Evolutionary conservation across 2,113 vertebrate species (phyloP).

Genomic region (Dicentrarchus labrax): DNA sequence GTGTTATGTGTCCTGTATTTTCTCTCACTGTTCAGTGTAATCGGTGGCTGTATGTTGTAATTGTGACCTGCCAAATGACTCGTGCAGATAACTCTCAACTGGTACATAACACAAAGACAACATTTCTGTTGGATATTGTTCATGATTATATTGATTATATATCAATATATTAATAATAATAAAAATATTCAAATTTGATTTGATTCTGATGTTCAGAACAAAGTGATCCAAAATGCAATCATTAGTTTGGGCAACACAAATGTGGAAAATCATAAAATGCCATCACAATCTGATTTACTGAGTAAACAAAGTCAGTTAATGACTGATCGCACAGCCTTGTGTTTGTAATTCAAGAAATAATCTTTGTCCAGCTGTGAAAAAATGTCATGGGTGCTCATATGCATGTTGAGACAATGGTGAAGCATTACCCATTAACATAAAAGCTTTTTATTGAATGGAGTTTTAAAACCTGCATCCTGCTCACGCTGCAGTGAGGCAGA

Average conservation of each 20-base stretch:
- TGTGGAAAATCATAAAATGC: not conserved
- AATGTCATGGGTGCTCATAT: not conserved
- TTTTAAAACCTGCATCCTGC: slow-evolving; percentile 7
- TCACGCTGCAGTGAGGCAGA: slow-evolving; percentile 1
- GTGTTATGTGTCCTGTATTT: not conserved
- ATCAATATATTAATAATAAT: not conserved
- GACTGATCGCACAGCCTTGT: not conserved
- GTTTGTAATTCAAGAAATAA: not conserved
- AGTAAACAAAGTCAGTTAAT: not conserved
- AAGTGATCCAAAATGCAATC: not conserved
- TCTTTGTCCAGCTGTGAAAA: not conserved
- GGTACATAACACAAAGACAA: not conserved
- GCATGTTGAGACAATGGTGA: not conserved
- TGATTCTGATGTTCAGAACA: not conserved
- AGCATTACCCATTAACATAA: not conserved
- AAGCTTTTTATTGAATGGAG: not conserved
- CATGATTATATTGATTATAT: not conserved
- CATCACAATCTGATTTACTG: too few species aligned
- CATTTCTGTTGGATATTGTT: too few species aligned
- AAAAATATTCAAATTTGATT: not conserved
- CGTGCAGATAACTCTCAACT: not conserved
- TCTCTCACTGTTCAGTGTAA: not conserved
- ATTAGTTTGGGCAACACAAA: not conserved
- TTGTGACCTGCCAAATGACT: not conserved
- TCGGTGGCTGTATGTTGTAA: not conserved